phyloP scores from a whole-genome alignment of 2,797 vertebrate species.

The Gymnothorax javanicus region DNA sequence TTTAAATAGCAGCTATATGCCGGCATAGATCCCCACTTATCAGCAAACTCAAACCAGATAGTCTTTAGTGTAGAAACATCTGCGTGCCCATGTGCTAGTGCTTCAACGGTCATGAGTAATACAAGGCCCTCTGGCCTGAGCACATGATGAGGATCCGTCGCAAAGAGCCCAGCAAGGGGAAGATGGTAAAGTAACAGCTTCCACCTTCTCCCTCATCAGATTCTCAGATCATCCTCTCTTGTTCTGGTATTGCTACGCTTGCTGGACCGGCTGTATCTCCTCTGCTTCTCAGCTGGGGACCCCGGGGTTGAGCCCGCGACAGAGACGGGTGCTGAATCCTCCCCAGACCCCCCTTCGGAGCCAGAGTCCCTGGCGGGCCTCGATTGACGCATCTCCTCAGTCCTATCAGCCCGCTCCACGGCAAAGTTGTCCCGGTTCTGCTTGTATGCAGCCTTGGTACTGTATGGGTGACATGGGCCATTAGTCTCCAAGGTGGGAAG shows the following conservation, averaged over 20 bases:
- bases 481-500: conserved; percentile 63
- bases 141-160: not conserved
- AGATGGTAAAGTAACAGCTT: not conserved
- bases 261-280: conserved; percentile 57
- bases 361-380: conserved; percentile 61
- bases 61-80: conserved; percentile 4
- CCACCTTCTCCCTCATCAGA: conserved; percentile 56
- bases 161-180: conserved; percentile 8
- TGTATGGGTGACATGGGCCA: conserved; percentile 64
- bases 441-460: conserved; percentile 68
- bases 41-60: not conserved
- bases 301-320: conserved; percentile 54
- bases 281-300: conserved; percentile 60
- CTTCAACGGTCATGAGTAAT: not conserved
- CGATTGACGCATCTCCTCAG: conserved; percentile 65
- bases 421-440: conserved; percentile 80
- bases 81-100: not conserved
- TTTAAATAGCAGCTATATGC: not conserved
- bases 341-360: conserved; percentile 44
- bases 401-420: conserved; percentile 71
- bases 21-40: not conserved
- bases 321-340: not conserved
- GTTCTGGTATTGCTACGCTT: conserved; percentile 76
- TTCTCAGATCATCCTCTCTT: conserved; percentile 78
- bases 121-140: not conserved